A percentile compares a stretch with the other conserved stretches of the same genome.
These are phyloP conservation scores for Aurelia sp. DNA, from an alignment of 30 jellyfish, hydroid and myxozoan genomes.

Conservation along the genomic window DNA sequence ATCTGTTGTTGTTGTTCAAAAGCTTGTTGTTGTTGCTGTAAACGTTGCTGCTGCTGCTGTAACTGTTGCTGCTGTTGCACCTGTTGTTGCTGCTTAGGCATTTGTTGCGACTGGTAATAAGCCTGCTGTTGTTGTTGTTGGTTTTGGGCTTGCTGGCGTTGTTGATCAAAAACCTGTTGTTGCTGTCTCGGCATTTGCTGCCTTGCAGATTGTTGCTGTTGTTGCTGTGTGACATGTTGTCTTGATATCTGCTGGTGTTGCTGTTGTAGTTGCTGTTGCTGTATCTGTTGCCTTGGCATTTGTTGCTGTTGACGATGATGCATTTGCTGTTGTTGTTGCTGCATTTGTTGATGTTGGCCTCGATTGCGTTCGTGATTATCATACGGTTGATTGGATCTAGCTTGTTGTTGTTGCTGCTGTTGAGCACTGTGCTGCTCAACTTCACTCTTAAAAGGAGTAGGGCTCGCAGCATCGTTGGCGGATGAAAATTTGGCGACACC, in stretches of 20 bases:
- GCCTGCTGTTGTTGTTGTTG: conserved; percentile 68
- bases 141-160: conserved; percentile 48
- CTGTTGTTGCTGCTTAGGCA: conserved; percentile 31
- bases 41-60: conserved; percentile 63
- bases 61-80: too few species aligned
- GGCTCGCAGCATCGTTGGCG: conserved; percentile 67
- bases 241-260: conserved; percentile 58
- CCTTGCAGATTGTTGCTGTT: conserved; percentile 37
- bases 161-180: conserved; percentile 34
- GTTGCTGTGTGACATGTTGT: conserved; percentile 36
- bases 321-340: conserved; percentile 32
- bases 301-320: conserved; percentile 73
- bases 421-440: conserved; percentile 33
- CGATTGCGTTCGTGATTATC: conserved; percentile 23
- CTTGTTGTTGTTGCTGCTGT: conserved; percentile 53
- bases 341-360: conserved; percentile 48
- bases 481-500: conserved; percentile 81
- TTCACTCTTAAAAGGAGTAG: conserved; percentile 79
- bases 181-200: conserved; percentile 42
- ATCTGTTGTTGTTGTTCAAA: conserved; percentile 48
- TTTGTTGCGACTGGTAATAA: conserved; percentile 40
- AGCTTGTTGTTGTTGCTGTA: conserved; percentile 40
- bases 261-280: conserved; percentile 56
- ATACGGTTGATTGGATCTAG: conserved; percentile 19
- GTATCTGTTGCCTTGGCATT: conserved; percentile 50